phyloP scores from a whole-genome alignment of 2,888 invertebrate species.

The Dione juno region DNA sequence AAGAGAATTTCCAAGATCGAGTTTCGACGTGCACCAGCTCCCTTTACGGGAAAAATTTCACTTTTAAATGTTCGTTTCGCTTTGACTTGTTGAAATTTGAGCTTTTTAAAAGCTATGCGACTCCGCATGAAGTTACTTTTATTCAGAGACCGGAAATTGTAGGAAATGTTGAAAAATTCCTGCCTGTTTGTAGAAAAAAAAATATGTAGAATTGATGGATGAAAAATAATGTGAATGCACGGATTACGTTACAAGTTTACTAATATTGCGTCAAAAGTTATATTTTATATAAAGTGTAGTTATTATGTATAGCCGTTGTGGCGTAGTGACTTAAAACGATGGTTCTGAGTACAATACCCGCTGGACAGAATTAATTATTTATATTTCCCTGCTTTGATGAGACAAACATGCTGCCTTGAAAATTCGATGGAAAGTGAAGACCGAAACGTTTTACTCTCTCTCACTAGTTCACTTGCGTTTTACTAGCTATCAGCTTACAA shows the following conservation, averaged over 20 bases:
- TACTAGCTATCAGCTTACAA: too few species aligned
- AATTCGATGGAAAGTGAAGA: too few species aligned
- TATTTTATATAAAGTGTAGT: too few species aligned
- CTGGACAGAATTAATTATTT: too few species aligned
- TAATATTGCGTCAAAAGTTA: not conserved
- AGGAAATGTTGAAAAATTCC: conserved; percentile 15
- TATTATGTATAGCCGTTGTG: too few species aligned
- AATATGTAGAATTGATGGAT: not conserved
- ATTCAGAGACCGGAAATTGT: conserved; percentile 26
- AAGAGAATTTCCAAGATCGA: conserved; percentile 55
- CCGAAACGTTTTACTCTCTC: too few species aligned
- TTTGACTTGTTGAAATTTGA: conserved; percentile 40
- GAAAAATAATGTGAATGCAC: not conserved
- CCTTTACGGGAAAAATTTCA: conserved; percentile 44
- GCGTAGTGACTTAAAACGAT: too few species aligned
- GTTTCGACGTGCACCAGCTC: conserved; percentile 50
- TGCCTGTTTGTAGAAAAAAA: conserved; percentile 10
- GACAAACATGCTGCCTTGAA: too few species aligned
- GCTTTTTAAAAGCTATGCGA: conserved; percentile 35
- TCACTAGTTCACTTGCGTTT: too few species aligned
- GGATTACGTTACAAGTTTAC: not conserved
- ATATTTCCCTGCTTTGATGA: too few species aligned
- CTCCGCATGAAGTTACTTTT: conserved; percentile 19
- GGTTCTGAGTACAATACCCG: too few species aligned
- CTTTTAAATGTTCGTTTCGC: conserved; percentile 45